These are phyloP conservation scores for Calidris pugnax DNA, from an alignment of 2,113 vertebrate genomes.

Conservation along the genomic window DNA sequence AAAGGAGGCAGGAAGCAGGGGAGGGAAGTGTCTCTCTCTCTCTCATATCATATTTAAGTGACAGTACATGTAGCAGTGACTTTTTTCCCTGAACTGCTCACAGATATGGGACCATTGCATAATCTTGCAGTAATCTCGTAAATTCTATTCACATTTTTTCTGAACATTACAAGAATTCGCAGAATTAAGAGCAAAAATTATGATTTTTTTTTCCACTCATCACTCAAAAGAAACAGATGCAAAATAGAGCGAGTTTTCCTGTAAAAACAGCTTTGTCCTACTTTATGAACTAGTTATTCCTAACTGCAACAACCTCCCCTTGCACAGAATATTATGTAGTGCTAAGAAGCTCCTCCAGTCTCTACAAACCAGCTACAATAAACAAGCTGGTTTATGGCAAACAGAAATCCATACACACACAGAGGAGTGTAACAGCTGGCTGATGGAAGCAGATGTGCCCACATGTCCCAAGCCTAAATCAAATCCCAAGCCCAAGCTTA, in stretches of 20 bases:
- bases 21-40: conserved; percentile 65
- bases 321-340: conserved; percentile 50
- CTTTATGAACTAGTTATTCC: conserved; percentile 52
- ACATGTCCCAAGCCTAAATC: not conserved
- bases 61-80: conserved; percentile 54
- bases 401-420: not conserved
- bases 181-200: conserved; percentile 26
- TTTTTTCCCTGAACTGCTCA: not conserved
- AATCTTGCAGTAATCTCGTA: conserved; percentile 43
- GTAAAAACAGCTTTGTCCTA: conserved; percentile 45
- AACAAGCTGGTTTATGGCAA: not conserved
- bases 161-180: conserved; percentile 20
- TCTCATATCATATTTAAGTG: conserved; percentile 67
- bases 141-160: conserved; percentile 6
- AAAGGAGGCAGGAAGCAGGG: conserved; percentile 77
- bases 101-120: conserved; percentile 28
- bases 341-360: conserved; percentile 39
- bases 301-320: conserved; percentile 38
- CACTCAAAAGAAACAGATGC: conserved; percentile 40
- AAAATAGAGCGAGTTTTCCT: conserved; percentile 33
- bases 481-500: too few species aligned
- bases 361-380: not conserved
- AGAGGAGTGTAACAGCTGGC: not conserved
- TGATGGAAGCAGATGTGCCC: not conserved
- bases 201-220: not conserved